phyloP scores from a whole-genome alignment of 2,797 vertebrate genomes.

The Acipenser oxyrinchus region DNA sequence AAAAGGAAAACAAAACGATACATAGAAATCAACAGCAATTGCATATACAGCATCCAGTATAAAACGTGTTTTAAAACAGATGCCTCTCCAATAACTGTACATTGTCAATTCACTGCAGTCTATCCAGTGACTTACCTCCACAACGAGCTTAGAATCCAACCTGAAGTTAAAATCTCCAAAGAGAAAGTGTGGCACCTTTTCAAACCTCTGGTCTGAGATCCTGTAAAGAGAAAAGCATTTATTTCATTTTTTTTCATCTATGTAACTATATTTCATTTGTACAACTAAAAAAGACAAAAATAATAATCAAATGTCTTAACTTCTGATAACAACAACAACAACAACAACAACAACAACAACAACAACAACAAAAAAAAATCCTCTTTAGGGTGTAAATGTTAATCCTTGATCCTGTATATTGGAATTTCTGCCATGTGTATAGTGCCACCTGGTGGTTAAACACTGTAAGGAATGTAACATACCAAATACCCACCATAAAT shows the following conservation, averaged over 20 bases:
- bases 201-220: constrained; percentile 83
- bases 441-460: constrained; percentile 58
- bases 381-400: too few species aligned
- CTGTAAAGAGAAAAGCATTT: constrained; percentile 51
- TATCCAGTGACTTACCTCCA: constrained; percentile 70
- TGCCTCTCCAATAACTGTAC: not conserved
- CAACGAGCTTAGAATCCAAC: constrained; percentile 86
- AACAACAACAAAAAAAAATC: not conserved
- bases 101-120: not conserved
- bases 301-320: not conserved
- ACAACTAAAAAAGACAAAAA: not conserved
- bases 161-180: constrained; percentile 98
- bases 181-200: constrained; percentile 82
- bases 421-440: constrained; percentile 32
- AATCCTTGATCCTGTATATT: too few species aligned
- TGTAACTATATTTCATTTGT: not conserved
- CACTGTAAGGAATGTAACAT: too few species aligned
- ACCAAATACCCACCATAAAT: too few species aligned
- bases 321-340: not conserved
- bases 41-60: not conserved
- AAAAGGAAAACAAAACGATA: too few species aligned
- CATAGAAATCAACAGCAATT: too few species aligned
- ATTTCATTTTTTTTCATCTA: not conserved
- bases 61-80: not conserved
- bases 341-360: not conserved